A percentile compares a stretch with the other conserved stretches of the same genome.
Conservation (phyloP, 1,140 invertebrate genomes). For the Zaprionus ornatus region DNA sequence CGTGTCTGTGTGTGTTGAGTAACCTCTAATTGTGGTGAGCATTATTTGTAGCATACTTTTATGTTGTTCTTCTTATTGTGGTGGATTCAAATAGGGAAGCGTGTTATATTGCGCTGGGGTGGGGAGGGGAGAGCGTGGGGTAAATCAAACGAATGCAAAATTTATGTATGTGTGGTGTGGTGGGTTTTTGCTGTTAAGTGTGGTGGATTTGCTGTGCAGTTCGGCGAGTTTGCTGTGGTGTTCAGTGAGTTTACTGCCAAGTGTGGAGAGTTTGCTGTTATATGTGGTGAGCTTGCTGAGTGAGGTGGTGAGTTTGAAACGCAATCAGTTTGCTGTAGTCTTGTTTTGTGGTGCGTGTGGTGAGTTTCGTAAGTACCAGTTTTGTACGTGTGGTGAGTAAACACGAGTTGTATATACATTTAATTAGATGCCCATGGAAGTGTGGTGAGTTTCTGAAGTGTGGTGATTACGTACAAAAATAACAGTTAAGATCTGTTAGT, state of each 20-base stretch:
- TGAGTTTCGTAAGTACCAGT: neutral
- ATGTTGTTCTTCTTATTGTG: neutral
- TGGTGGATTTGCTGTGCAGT: neutral
- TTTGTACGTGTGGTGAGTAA: no score
- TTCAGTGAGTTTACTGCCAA: neutral
- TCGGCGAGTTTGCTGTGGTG: neutral
- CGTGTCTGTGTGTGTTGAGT: neutral
- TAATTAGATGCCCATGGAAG: no score
- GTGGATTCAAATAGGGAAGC: neutral
- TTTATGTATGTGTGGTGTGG: slow-evolving; percentile 5
- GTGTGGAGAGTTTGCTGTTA: neutral
- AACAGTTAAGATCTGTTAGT: neutral
- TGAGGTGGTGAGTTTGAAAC: neutral
- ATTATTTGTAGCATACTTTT: slow-evolving; percentile 36
- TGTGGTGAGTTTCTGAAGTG: neutral
- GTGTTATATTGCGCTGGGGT: neutral
- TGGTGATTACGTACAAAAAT: neutral
- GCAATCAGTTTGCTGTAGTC: neutral
- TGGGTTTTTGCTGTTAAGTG: slow-evolving; percentile 1
- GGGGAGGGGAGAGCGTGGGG: neutral
- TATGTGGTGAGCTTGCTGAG: neutral
- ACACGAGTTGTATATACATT: no score
- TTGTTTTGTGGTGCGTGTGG: neutral
- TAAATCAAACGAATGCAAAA: slow-evolving; percentile 28
- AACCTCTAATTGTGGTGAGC: slow-evolving; percentile 9